Conservation (phyloP, 2,797 vertebrate species). For the Phrynocephalus guinanensis region DNA sequence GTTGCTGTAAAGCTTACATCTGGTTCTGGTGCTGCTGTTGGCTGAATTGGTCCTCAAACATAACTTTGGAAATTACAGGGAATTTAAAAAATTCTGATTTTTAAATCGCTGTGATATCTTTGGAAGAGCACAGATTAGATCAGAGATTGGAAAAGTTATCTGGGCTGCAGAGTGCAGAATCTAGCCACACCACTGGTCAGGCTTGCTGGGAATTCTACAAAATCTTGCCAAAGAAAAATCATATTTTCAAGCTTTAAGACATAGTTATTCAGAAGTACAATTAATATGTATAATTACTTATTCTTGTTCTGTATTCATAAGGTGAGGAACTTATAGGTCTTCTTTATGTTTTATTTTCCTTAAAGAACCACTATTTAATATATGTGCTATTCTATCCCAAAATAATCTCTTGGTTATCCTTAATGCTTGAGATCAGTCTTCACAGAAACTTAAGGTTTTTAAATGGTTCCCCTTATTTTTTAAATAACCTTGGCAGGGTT, state of each 20-base stretch:
- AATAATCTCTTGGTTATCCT: background rate
- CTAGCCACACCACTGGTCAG: background rate
- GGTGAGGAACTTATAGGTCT: background rate
- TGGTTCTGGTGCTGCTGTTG: background rate
- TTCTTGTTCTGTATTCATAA: background rate
- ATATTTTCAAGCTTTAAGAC: background rate
- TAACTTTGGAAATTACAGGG: background rate
- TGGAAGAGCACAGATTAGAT: background rate
- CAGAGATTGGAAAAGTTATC: background rate
- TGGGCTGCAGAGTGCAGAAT: too few species aligned
- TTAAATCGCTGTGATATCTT: background rate
- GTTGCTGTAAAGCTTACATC: background rate
- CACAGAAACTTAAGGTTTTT: background rate
- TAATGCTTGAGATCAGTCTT: background rate
- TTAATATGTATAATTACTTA: too few species aligned
- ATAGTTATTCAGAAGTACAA: background rate
- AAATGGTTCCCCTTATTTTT: background rate
- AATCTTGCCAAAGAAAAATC: background rate
- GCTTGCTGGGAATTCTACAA: background rate
- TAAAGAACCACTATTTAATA: background rate
- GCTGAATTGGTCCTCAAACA: background rate
- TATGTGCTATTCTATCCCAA: background rate
- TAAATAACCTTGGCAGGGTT: background rate
- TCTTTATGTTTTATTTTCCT: background rate
- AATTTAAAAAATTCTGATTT: background rate